A percentile compares a stretch with the other conserved stretches of the same genome.
Conservation (phyloP, 2,888 invertebrate genomes). For the Cephus runcator region DNA sequence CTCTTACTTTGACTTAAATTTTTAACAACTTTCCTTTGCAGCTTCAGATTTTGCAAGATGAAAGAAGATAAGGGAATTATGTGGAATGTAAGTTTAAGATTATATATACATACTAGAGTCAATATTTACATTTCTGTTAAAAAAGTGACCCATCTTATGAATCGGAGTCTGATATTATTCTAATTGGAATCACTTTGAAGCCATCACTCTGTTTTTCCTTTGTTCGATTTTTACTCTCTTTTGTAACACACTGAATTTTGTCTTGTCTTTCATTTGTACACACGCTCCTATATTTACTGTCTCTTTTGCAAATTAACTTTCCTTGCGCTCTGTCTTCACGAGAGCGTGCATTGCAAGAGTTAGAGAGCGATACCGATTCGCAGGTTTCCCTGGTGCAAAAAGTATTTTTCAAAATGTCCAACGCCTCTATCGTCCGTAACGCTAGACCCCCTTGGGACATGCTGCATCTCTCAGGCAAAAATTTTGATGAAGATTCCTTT, state of each 20-base stretch:
- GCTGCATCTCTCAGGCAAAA: background rate
- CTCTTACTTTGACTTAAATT: background rate
- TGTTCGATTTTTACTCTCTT: background rate
- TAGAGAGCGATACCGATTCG: background rate
- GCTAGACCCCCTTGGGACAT: background rate
- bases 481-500: background rate
- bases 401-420: slow-evolving; percentile 35
- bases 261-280: background rate
- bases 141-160: background rate
- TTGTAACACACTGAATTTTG: slow-evolving; percentile 5
- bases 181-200: background rate
- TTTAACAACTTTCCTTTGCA: background rate
- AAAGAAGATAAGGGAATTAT: background rate
- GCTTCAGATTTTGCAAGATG: background rate
- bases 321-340: background rate
- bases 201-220: background rate
- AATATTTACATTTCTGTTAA: background rate
- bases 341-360: background rate
- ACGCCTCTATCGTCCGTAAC: slow-evolving; percentile 20
- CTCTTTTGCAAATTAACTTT: background rate
- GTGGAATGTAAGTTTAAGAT: background rate
- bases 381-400: slow-evolving; percentile 36
- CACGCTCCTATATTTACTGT: background rate
- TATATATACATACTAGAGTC: background rate
- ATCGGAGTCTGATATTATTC: background rate